Base-by-base conservation (phyloP, 2,888 invertebrate species). In the Papilio elwesi region DNA sequence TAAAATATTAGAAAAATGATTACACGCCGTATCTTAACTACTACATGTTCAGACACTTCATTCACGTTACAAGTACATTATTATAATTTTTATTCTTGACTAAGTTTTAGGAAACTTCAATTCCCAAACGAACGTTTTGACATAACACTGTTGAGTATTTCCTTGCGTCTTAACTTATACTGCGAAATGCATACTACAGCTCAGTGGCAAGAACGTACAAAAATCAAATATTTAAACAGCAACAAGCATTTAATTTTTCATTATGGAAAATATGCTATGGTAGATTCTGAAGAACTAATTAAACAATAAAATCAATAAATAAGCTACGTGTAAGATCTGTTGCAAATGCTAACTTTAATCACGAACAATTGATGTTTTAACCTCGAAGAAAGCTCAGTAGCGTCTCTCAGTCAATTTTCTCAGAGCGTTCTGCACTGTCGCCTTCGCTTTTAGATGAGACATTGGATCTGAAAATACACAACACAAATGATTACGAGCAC, bases 371-470 rank as follows among this genome's bases (percentile, higher is more conserved):
- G 73, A 70, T 74, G 59, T 83, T 81, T 81, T 79, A 2, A 69
- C 76, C 72, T 76, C 75, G 76, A 81, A 76, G 78, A 80, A 76
- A 78, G 78, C 78, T 88, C 82, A 92, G 84, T 88, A 92, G 85
- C 91, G 91, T 82, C 87, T 90, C 84, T 93, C 93, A 93, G 93
- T 93, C 89, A 92, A 86, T 86, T 91, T 93, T 91, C 88, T 88
- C 87, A 93, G 91, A 85, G 93, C 93, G 87, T 93, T 93, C 93
- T 93, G 93, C 83, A 93, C 93, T 81, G 93, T 93, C 89, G 92
- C 93, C 85, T 93, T 93, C 90, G 93, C 93, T 87, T 93, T 93
- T 90, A 92, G 91, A 79, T 93, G 93, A 78, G 92, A 90, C 86
- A 93, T 86, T 87, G 93, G 93, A 92, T 93, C 93, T 93, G 92